Percentiles rank a stretch among this genome's conserved stretches.
Evolutionary conservation across 2,888 invertebrate genomes (phyloP).

Genomic region (Hypena proboscidalis): DNA sequence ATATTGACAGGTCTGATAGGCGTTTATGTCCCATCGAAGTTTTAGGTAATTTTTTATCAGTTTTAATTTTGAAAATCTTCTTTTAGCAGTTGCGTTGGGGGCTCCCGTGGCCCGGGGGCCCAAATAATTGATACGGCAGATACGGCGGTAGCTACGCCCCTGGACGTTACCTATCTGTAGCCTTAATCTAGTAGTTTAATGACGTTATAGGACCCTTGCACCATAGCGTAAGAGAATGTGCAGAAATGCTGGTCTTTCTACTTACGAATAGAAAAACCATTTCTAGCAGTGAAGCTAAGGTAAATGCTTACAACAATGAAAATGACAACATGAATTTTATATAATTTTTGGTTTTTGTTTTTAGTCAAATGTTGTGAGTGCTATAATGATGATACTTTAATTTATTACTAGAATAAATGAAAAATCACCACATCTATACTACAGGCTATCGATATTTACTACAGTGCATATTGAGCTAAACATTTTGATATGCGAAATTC

Average conservation of each 20-base stretch:
- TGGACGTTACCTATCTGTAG: neutral
- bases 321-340: slow-evolving; percentile 2
- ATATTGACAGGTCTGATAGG: no score
- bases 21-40: no score
- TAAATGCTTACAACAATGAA: no score
- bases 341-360: slow-evolving; percentile 5
- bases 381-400: slow-evolving; percentile 30
- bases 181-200: neutral
- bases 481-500: slow-evolving; percentile 1
- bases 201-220: slow-evolving; percentile 6
- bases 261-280: slow-evolving; percentile 26
- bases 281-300: slow-evolving; percentile 13
- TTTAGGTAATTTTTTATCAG: no score
- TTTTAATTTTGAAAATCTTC: no score
- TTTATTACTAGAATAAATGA: slow-evolving; percentile 41
- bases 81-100: slow-evolving; percentile 1
- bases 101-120: no score
- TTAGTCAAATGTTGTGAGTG: slow-evolving; percentile 1
- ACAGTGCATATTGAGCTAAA: slow-evolving; percentile 4
- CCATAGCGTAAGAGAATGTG: slow-evolving; percentile 17
- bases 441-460: neutral
- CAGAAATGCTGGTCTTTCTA: slow-evolving; percentile 40
- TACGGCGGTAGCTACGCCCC: no score
- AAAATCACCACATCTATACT: slow-evolving; percentile 28
- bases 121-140: no score